Evolutionary conservation across 2,113 vertebrate species (phyloP).

Genomic region (Pelvicachromis taeniatus): DNA sequence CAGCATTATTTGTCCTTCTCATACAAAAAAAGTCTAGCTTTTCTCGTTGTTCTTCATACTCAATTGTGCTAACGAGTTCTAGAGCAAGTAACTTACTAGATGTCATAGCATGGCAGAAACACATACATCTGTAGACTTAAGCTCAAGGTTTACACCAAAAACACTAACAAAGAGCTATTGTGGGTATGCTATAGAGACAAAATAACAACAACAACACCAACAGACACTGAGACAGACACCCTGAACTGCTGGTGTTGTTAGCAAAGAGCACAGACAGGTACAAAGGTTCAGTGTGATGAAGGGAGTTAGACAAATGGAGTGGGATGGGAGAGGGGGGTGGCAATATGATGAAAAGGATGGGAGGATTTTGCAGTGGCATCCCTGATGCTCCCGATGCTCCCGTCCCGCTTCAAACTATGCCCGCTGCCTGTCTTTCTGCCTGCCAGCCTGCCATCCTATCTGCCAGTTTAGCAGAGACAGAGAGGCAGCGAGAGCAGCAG

Average conservation of each 20-base stretch:
- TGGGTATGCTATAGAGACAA: slow-evolving; percentile 53
- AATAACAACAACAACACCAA: slow-evolving; percentile 43
- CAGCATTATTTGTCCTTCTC: slow-evolving; percentile 4
- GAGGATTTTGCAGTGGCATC: slow-evolving; percentile 58
- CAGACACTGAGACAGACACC: slow-evolving; percentile 55
- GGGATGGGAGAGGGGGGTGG: slow-evolving; percentile 31
- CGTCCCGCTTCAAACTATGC: slow-evolving; percentile 70
- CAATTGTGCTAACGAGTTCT: not conserved
- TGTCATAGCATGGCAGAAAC: slow-evolving; percentile 5
- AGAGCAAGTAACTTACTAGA: not conserved
- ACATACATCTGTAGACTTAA: not conserved
- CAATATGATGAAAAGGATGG: slow-evolving; percentile 65
- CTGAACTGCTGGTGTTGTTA: slow-evolving; percentile 63
- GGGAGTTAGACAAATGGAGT: slow-evolving; percentile 51
- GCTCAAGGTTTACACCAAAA: slow-evolving; percentile 29
- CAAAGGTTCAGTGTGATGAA: slow-evolving; percentile 75
- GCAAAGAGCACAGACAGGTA: slow-evolving; percentile 72
- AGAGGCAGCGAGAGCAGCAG: slow-evolving; percentile 54
- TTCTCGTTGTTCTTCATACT: not conserved
- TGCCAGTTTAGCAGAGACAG: slow-evolving; percentile 66
- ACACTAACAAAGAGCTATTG: slow-evolving; percentile 37
- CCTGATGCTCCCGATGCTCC: slow-evolving; percentile 67
- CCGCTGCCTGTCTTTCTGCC: slow-evolving; percentile 66
- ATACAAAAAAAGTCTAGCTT: not conserved
- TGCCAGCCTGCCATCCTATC: slow-evolving; percentile 68